A percentile compares a stretch with the other conserved stretches of the same genome.
Conservation (phyloP, 2,888 invertebrate species). For the Hartigia nigra region DNA sequence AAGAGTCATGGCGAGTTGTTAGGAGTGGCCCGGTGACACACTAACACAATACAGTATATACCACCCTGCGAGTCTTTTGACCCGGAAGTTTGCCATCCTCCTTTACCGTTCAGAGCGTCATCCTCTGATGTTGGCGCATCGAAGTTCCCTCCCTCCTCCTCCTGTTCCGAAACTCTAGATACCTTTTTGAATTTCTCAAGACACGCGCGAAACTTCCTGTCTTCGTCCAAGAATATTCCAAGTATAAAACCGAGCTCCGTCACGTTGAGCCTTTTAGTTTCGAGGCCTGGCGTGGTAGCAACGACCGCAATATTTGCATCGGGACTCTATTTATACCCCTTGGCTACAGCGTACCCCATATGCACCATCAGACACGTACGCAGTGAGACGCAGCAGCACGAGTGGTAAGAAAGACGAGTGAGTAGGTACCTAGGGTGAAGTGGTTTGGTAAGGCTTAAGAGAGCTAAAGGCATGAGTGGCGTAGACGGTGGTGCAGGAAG, state of each 20-base stretch:
- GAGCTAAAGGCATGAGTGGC: neutral
- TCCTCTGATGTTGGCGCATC: neutral
- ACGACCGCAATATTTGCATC: conserved; percentile 38
- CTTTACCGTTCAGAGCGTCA: neutral
- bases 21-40: conserved; percentile 47
- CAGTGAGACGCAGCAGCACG: neutral
- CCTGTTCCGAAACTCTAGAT: neutral
- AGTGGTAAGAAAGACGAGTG: neutral
- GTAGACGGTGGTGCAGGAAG: conserved; percentile 25
- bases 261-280: neutral
- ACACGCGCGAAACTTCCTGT: neutral
- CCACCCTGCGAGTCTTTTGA: neutral
- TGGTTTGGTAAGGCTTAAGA: neutral
- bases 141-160: neutral
- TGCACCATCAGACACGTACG: neutral
- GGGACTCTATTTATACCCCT: conserved; percentile 33
- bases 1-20: conserved; percentile 25
- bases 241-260: neutral
- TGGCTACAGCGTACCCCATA: neutral
- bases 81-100: neutral
- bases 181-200: neutral
- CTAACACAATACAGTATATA: conserved; percentile 25
- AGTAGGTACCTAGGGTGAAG: neutral
- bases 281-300: conserved; percentile 22
- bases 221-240: neutral